These are phyloP conservation scores for Andrena chrysosceles DNA, from an alignment of 2,888 invertebrate genomes.

Conservation along the genomic window DNA sequence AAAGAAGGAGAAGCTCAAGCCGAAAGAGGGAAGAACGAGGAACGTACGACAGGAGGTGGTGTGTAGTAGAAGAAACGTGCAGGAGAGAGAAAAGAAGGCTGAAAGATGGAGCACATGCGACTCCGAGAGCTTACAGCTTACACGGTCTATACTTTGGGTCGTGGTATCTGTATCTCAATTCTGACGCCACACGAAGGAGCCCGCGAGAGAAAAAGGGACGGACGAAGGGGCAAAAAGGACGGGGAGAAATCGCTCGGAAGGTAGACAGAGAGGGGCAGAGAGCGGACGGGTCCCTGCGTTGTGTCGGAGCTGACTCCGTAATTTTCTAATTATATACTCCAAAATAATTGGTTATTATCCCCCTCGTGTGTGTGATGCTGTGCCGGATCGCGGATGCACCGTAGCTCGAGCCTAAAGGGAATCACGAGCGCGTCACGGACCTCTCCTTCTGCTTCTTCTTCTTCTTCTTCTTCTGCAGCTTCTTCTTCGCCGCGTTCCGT, in stretches of 20 bases:
- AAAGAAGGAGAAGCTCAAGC: conserved; percentile 13
- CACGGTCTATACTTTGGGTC: conserved; percentile 79
- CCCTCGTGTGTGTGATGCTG: conserved; percentile 73
- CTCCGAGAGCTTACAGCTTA: conserved; percentile 67
- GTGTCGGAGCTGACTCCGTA: conserved; percentile 81
- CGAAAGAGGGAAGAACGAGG: conserved; percentile 13
- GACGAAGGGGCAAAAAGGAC: conserved; percentile 41
- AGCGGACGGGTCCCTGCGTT: conserved; percentile 73
- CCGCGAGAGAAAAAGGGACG: conserved; percentile 45
- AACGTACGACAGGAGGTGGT: conserved; percentile 12
- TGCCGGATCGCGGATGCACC: conserved; percentile 73
- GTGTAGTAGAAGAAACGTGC: conserved; percentile 27
- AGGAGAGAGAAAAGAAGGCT: conserved; percentile 34
- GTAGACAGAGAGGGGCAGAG: conserved; percentile 50
- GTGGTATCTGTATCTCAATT: conserved; percentile 82
- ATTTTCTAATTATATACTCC: conserved; percentile 84
- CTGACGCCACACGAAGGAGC: conserved; percentile 74
- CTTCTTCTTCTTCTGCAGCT: background rate
- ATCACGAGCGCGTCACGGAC: conserved; percentile 80
- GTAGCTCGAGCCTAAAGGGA: conserved; percentile 78
- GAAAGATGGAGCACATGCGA: conserved; percentile 72
- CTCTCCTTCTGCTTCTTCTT: conserved; percentile 10
- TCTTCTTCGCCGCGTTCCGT: background rate
- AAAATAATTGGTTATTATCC: conserved; percentile 84
- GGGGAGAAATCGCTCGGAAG: conserved; percentile 50